Conservation (phyloP, 2,113 vertebrate genomes). For the Menura novaehollandiae region DNA sequence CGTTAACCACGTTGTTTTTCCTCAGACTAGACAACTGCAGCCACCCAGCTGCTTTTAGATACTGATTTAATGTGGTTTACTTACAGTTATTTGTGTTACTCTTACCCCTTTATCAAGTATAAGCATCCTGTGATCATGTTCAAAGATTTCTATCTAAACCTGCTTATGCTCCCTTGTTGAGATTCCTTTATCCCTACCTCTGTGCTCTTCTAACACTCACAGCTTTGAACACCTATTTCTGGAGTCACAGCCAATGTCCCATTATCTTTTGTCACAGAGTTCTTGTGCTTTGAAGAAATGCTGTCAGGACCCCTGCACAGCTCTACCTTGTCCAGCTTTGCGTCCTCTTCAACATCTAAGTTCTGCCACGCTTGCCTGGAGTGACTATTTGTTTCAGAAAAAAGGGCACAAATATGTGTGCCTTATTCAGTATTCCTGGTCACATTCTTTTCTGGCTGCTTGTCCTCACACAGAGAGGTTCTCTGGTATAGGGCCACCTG, state of each 20-base stretch:
- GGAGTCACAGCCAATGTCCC: neutral
- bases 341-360: neutral
- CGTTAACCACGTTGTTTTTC: neutral
- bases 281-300: constrained; percentile 4
- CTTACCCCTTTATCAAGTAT: neutral
- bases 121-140: neutral
- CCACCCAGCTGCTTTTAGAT: neutral
- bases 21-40: neutral
- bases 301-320: neutral
- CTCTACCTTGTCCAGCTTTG: neutral
- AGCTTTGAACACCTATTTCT: constrained; percentile 8
- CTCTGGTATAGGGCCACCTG: neutral
- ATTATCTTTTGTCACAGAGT: neutral
- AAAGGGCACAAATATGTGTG: neutral
- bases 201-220: neutral
- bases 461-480: neutral
- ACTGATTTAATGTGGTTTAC: neutral
- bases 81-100: neutral
- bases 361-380: neutral
- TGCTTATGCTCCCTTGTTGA: neutral
- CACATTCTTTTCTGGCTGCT: neutral
- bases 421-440: neutral
- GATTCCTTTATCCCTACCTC: neutral
- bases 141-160: neutral
- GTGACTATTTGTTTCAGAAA: neutral